Percentiles rank a stretch among this genome's conserved stretches.
Evolutionary conservation across 2,888 invertebrate genomes (phyloP).

Genomic region (Papilio demoleus): DNA sequence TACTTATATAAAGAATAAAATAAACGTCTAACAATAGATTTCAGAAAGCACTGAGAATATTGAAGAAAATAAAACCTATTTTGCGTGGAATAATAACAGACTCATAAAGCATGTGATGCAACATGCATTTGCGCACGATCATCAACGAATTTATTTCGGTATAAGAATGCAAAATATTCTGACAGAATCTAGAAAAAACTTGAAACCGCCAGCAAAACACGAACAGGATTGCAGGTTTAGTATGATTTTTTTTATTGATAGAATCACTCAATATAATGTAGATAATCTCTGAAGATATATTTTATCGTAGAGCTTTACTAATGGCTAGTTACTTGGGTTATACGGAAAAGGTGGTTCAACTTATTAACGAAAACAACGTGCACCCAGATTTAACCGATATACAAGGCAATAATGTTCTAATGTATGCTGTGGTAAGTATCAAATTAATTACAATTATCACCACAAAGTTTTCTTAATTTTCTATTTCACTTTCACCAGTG

Average conservation of each 20-base stretch:
- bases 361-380: slow-evolving; percentile 67
- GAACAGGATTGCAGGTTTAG: slow-evolving; percentile 68
- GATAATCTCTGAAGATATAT: slow-evolving; percentile 4
- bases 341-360: slow-evolving; percentile 57
- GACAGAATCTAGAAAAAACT: slow-evolving; percentile 59
- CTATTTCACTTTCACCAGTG: slow-evolving; percentile 51
- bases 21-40: slow-evolving; percentile 17
- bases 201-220: slow-evolving; percentile 61
- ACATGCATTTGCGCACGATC: slow-evolving; percentile 76
- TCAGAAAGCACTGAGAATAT: slow-evolving; percentile 41
- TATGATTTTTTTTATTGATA: neutral
- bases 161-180: slow-evolving; percentile 57
- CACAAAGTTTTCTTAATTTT: neutral
- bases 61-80: slow-evolving; percentile 50
- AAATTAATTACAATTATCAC: neutral
- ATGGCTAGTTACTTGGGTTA: slow-evolving; percentile 71
- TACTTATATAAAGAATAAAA: no score
- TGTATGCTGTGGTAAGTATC: slow-evolving; percentile 77
- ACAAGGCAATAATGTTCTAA: slow-evolving; percentile 80
- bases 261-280: neutral
- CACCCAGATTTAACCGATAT: slow-evolving; percentile 79
- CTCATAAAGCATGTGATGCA: slow-evolving; percentile 73
- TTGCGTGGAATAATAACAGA: slow-evolving; percentile 81
- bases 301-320: slow-evolving; percentile 60
- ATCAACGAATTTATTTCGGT: slow-evolving; percentile 51